Percentiles rank a stretch among this genome's conserved stretches.
Conservation (phyloP, 2,113 vertebrate genomes). For the Colaptes auratus region DNA sequence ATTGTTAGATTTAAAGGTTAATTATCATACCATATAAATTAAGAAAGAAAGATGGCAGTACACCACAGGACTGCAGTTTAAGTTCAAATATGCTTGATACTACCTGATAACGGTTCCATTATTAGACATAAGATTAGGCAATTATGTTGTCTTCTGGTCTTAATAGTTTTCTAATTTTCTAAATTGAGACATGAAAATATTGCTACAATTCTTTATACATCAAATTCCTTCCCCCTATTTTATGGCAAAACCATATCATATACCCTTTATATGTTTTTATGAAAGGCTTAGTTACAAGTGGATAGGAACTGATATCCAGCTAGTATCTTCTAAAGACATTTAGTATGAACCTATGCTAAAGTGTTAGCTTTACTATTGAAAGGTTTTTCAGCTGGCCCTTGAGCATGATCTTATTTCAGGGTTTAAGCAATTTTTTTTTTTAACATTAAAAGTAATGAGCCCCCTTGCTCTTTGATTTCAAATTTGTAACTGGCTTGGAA, state of each 20-base stretch:
- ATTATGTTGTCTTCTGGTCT: slow-evolving; percentile 54
- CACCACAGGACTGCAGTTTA: slow-evolving; percentile 24
- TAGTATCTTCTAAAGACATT: neutral
- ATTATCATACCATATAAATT: slow-evolving; percentile 51
- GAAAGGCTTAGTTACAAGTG: neutral
- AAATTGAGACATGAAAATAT: slow-evolving; percentile 36
- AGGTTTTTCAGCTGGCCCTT: neutral
- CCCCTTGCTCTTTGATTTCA: neutral
- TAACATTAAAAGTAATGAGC: neutral
- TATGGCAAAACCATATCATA: neutral
- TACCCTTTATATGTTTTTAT: neutral
- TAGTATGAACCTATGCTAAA: neutral
- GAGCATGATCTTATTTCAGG: neutral
- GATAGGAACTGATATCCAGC: neutral
- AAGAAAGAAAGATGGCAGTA: slow-evolving; percentile 5
- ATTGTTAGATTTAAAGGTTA: slow-evolving; percentile 53
- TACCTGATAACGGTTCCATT: slow-evolving; percentile 40
- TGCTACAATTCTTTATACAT: neutral
- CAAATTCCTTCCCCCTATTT: neutral
- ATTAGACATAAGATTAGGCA: slow-evolving; percentile 15
- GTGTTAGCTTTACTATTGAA: neutral
- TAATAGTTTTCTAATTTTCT: slow-evolving; percentile 61
- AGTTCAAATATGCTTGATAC: slow-evolving; percentile 17
- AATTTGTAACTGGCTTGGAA: slow-evolving; percentile 4
- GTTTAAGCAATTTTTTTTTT: neutral